Evolutionary conservation across 2,797 vertebrate genomes (phyloP).

Genomic region (Columba guinea): DNA sequence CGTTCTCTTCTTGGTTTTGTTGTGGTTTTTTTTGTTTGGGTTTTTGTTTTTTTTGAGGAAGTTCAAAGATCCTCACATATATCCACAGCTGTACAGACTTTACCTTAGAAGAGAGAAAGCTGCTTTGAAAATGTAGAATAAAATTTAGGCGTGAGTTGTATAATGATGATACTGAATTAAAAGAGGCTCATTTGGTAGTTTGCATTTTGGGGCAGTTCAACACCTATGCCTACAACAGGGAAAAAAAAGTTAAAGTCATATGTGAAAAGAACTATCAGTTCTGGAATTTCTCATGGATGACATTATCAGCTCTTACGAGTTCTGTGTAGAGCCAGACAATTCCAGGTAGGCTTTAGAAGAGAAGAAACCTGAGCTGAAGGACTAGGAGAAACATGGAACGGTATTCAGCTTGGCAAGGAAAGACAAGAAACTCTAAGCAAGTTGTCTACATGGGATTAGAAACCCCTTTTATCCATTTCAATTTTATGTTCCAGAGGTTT

Average conservation of each 20-base stretch:
- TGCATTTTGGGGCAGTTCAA: not conserved
- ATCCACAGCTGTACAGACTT: not conserved
- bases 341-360: not conserved
- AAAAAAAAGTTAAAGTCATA: rapidly evolving
- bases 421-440: not conserved
- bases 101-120: not conserved
- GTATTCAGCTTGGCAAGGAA: not conserved
- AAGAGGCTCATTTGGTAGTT: not conserved
- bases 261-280: not conserved
- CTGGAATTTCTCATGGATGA: not conserved
- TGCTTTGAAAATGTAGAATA: not conserved
- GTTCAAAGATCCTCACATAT: not conserved
- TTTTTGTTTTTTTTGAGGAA: not conserved
- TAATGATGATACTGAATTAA: not conserved
- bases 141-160: not conserved
- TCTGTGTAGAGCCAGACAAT: not conserved
- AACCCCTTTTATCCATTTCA: not conserved
- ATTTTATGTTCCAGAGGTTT: not conserved
- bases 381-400: not conserved
- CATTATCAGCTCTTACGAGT: not conserved
- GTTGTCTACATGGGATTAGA: not conserved
- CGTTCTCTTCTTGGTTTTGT: not conserved
- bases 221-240: not conserved
- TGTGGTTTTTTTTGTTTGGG: no score
- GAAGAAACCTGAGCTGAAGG: not conserved